These are phyloP conservation scores for Caenorhabditis latens DNA, from an alignment of 1,140 invertebrate species.

Conservation along the genomic window DNA sequence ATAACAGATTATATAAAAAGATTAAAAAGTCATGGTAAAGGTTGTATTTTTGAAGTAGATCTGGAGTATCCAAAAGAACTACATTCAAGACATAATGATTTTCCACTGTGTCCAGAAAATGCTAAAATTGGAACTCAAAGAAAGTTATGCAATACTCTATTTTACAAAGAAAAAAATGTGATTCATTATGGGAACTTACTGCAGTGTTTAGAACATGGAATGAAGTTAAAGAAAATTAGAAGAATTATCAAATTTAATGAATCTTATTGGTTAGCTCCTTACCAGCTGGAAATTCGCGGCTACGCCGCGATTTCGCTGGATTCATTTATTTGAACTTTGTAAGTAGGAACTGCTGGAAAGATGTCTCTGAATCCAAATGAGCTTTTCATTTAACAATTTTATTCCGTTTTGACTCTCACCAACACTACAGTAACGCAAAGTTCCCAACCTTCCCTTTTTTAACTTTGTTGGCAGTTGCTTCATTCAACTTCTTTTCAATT, in stretches of 20 bases:
- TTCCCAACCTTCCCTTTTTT: too few species aligned
- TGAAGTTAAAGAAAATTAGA: slow-evolving; percentile 80
- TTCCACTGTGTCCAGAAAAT: slow-evolving; percentile 78
- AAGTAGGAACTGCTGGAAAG: too few species aligned
- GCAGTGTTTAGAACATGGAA: slow-evolving; percentile 79
- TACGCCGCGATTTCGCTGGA: too few species aligned
- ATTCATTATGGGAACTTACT: slow-evolving; percentile 80
- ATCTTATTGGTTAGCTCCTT: slow-evolving; percentile 79
- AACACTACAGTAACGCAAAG: too few species aligned
- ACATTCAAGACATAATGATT: slow-evolving; percentile 77
- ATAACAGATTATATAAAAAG: neutral
- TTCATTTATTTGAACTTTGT: too few species aligned
- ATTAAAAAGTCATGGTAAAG: slow-evolving; percentile 61
- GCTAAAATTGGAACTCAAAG: slow-evolving; percentile 31
- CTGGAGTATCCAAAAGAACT: slow-evolving; percentile 70
- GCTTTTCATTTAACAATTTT: too few species aligned
- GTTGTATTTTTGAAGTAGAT: slow-evolving; percentile 71
- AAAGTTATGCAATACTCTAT: slow-evolving; percentile 73
- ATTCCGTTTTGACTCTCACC: too few species aligned
- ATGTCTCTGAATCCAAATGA: too few species aligned
- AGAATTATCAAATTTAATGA: slow-evolving; percentile 80
- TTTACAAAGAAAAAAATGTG: slow-evolving; percentile 79
- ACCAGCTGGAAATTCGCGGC: too few species aligned
- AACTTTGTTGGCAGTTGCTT: too few species aligned
- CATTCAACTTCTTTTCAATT: too few species aligned